These are phyloP conservation scores for Tenebrio molitor DNA, from an alignment of 1,140 invertebrate species.

Conservation along the genomic window DNA sequence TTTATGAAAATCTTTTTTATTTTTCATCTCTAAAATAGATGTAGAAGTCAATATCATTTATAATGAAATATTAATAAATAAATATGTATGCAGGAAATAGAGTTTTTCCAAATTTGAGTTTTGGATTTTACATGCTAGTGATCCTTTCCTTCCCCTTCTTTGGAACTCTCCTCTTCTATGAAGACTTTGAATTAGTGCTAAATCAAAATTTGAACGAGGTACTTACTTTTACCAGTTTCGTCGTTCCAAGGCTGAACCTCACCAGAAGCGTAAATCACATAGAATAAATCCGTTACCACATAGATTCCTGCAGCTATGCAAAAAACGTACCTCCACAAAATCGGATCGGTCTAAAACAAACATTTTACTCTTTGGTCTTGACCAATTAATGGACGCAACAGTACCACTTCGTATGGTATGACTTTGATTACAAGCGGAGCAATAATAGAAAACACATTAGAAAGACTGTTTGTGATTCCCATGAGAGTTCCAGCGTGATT, in stretches of 20 bases:
- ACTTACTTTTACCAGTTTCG: too few species aligned
- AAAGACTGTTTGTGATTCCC: conserved; percentile 82
- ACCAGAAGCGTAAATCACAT: conserved; percentile 67
- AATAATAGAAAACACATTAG: conserved; percentile 79
- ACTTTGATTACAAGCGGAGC: conserved; percentile 75
- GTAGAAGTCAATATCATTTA: too few species aligned
- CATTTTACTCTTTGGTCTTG: conserved; percentile 27
- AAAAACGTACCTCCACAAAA: conserved; percentile 73
- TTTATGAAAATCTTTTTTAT: too few species aligned
- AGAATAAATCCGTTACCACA: conserved; percentile 68
- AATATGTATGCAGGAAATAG: too few species aligned
- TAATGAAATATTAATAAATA: too few species aligned
- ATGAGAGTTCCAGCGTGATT: conserved; percentile 79
- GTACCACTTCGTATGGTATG: conserved; percentile 75
- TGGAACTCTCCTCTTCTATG: too few species aligned
- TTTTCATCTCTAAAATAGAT: too few species aligned
- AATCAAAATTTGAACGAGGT: too few species aligned
- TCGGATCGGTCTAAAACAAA: conserved; percentile 5
- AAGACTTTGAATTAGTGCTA: too few species aligned
- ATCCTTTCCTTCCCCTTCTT: too few species aligned
- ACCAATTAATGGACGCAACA: conserved; percentile 45
- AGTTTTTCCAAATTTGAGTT: too few species aligned
- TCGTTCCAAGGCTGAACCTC: conserved; percentile 68
- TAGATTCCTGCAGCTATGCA: conserved; percentile 70
- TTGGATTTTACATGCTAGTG: too few species aligned